Percentiles rank a stretch among this genome's conserved stretches.
phyloP scores from a whole-genome alignment of 2,888 invertebrate species.

The Neria commutata region DNA sequence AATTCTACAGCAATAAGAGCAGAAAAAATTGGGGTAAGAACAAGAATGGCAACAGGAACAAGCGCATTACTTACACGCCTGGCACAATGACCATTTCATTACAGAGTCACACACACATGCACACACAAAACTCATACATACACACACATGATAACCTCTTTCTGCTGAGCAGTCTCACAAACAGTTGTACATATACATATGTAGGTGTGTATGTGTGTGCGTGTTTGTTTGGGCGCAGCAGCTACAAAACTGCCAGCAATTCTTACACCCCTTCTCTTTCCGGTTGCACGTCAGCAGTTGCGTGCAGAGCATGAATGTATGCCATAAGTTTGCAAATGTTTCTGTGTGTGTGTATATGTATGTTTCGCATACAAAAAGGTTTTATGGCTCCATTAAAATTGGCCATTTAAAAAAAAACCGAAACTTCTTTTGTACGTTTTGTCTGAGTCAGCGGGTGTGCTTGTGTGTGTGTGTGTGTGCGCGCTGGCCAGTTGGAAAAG shows the following conservation, averaged over 20 bases:
- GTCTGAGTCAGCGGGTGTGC: not conserved
- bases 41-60: too few species aligned
- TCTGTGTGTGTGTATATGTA: too few species aligned
- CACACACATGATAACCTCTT: too few species aligned
- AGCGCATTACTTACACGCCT: not conserved
- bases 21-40: too few species aligned
- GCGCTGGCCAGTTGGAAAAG: not conserved
- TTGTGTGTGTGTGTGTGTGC: not conserved
- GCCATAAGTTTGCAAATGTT: too few species aligned
- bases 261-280: not conserved
- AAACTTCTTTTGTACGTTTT: slow-evolving; percentile 5
- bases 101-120: too few species aligned
- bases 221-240: too few species aligned
- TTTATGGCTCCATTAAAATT: not conserved
- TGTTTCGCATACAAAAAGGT: too few species aligned
- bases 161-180: not conserved
- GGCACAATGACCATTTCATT: not conserved
- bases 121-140: too few species aligned
- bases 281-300: too few species aligned
- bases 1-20: too few species aligned
- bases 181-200: not conserved
- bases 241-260: not conserved
- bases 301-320: too few species aligned
- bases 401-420: not conserved
- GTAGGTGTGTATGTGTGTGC: not conserved